These are phyloP conservation scores for Zaprionus lachaisei DNA, from an alignment of 1,140 invertebrate species.

Conservation along the genomic window DNA sequence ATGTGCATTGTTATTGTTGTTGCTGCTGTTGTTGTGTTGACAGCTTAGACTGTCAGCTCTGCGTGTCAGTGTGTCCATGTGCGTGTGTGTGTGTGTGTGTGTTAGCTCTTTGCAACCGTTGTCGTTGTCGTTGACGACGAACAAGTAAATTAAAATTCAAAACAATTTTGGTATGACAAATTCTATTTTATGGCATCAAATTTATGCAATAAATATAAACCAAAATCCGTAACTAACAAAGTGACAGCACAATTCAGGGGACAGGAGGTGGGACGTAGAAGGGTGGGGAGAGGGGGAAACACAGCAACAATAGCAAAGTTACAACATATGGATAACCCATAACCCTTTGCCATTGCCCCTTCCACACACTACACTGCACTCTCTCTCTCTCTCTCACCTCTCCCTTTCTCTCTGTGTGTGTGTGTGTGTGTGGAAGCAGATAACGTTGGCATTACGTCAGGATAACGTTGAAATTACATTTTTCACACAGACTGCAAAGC, in stretches of 20 bases:
- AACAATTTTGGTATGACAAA: slow-evolving; percentile 74
- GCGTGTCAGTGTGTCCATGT: neutral
- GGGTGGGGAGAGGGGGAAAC: slow-evolving; percentile 23
- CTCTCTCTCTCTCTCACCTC: neutral
- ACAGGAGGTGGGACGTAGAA: neutral
- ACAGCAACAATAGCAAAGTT: slow-evolving; percentile 45
- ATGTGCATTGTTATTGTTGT: slow-evolving; percentile 51
- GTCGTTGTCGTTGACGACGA: slow-evolving; percentile 38
- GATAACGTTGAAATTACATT: slow-evolving; percentile 82
- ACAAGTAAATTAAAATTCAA: slow-evolving; percentile 81
- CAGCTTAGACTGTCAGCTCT: slow-evolving; percentile 35
- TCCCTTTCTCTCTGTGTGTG: slow-evolving; percentile 9
- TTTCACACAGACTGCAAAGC: slow-evolving; percentile 64
- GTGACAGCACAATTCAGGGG: slow-evolving; percentile 43
- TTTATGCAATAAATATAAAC: slow-evolving; percentile 81
- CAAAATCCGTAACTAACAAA: slow-evolving; percentile 79
- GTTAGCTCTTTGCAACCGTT: slow-evolving; percentile 19
- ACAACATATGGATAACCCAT: slow-evolving; percentile 63
- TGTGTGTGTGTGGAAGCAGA: slow-evolving; percentile 67
- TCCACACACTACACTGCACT: neutral
- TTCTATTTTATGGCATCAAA: slow-evolving; percentile 79
- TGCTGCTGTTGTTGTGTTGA: slow-evolving; percentile 33
- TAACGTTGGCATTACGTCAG: slow-evolving; percentile 80
- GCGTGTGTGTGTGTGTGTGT: slow-evolving; percentile 19
- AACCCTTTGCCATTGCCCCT: slow-evolving; percentile 1